phyloP scores from a whole-genome alignment of 1,140 invertebrate genomes.

The Condylostylus longicornis region DNA sequence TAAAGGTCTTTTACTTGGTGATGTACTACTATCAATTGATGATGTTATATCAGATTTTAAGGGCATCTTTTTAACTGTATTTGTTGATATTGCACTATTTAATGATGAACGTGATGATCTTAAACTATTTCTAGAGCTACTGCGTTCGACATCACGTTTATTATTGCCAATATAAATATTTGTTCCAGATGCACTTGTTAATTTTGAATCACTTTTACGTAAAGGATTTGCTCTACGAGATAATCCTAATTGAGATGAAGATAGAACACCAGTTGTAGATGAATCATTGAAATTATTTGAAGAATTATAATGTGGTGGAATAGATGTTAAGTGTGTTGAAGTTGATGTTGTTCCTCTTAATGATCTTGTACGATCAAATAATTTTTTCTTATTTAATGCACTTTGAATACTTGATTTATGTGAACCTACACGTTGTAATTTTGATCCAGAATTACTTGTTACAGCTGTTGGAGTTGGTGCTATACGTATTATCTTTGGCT shows the following conservation, averaged over 20 bases:
- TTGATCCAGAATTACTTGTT: too few species aligned
- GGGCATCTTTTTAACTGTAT: constrained; percentile 53
- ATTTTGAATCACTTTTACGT: constrained; percentile 21
- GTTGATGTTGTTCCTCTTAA: constrained; percentile 5
- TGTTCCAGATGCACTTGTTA: not conserved
- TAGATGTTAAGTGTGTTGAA: constrained; percentile 2
- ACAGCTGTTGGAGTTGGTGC: constrained; percentile 13
- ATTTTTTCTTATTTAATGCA: too few species aligned
- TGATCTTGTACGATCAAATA: too few species aligned
- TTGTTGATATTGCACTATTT: constrained; percentile 64
- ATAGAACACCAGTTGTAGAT: too few species aligned
- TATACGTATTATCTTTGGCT: constrained; percentile 6
- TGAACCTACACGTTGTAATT: too few species aligned
- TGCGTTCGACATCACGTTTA: constrained; percentile 40
- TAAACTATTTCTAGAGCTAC: constrained; percentile 54
- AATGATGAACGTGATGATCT: constrained; percentile 66
- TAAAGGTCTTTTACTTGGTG: constrained; percentile 25
- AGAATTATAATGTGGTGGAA: not conserved
- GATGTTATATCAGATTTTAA: constrained; percentile 17
- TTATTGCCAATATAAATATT: not conserved
- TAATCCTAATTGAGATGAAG: constrained; percentile 2
- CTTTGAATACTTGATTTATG: too few species aligned
- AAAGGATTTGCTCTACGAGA: constrained; percentile 29
- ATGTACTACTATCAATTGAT: constrained; percentile 26
- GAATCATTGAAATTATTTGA: too few species aligned